phyloP scores from a whole-genome alignment of 30 jellyfish, hydroid and myxozoan species.

The Phacellophora camtschatica region DNA sequence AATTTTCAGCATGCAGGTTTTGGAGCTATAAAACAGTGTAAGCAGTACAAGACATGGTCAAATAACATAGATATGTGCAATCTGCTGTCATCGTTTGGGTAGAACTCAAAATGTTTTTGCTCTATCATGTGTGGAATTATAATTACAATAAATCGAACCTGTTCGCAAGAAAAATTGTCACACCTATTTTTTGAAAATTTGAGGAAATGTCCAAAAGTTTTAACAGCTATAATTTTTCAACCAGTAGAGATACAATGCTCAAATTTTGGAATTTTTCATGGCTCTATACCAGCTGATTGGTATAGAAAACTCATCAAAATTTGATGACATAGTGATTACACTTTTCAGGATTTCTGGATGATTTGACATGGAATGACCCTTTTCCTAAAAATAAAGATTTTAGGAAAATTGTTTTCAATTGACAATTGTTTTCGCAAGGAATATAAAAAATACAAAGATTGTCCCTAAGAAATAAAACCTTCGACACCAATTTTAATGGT shows the following conservation, averaged over 20 bases:
- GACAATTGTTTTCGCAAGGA: too few relatives aligned
- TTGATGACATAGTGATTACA: neutral
- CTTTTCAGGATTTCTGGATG: slow-evolving; percentile 8
- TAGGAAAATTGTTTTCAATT: too few relatives aligned
- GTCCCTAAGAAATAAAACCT: too few relatives aligned
- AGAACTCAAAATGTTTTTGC: neutral
- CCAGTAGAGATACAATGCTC: neutral
- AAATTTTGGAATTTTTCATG: neutral
- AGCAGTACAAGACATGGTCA: too few relatives aligned
- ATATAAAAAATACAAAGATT: too few relatives aligned
- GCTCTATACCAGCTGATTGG: too few relatives aligned
- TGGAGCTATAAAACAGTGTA: neutral
- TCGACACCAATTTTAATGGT: too few relatives aligned
- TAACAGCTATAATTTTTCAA: neutral
- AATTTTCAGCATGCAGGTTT: neutral
- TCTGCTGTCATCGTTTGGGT: neutral
- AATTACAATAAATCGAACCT: too few relatives aligned
- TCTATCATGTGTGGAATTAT: neutral
- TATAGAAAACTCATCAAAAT: neutral
- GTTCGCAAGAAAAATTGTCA: neutral
- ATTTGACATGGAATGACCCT: slow-evolving; percentile 33
- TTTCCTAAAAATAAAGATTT: too few relatives aligned
- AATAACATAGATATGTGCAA: neutral
- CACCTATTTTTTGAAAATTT: neutral
- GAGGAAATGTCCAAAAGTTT: neutral